Evolutionary conservation across 1,140 invertebrate genomes (phyloP).

Genomic region (Campodea augens): DNA sequence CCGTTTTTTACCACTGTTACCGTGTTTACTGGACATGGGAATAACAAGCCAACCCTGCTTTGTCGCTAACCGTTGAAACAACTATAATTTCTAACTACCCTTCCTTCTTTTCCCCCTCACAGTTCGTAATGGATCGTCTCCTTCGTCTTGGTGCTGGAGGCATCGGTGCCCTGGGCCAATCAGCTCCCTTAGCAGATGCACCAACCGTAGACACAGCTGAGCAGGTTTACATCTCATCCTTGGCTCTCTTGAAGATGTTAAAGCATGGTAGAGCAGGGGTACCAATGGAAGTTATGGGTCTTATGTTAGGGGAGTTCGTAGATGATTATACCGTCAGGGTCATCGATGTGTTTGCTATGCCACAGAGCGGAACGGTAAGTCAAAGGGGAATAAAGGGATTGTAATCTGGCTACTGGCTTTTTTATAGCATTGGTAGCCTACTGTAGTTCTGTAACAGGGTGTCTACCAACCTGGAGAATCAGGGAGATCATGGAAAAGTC

Average conservation of each 20-base stretch:
- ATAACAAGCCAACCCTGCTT: no score
- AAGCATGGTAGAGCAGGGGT: constrained; percentile 98
- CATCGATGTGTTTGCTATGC: constrained; percentile 99
- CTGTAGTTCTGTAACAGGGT: no score
- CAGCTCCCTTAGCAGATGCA: constrained; percentile 69
- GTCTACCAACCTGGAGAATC: no score
- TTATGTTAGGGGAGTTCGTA: constrained; percentile 99
- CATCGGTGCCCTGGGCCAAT: constrained; percentile 61
- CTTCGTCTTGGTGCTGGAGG: constrained; percentile 78
- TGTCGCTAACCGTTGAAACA: no score
- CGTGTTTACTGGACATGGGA: no score
- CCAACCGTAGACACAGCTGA: constrained; percentile 97
- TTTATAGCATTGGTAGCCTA: no score
- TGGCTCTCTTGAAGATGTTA: constrained; percentile 96
- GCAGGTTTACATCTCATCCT: constrained; percentile 95
- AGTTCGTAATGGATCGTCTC: constrained; percentile 68
- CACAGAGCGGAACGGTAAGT: constrained; percentile 81
- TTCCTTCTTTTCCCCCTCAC: no score
- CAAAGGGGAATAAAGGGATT: no score
- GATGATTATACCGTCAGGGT: constrained; percentile 99
- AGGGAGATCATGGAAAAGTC: no score
- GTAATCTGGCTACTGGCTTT: no score
- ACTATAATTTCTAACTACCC: no score
- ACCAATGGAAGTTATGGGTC: constrained; percentile 99
- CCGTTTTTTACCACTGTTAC: no score